Evolutionary conservation across 1,140 invertebrate genomes (phyloP).

Genomic region (Pseudomyrmex concolor): DNA sequence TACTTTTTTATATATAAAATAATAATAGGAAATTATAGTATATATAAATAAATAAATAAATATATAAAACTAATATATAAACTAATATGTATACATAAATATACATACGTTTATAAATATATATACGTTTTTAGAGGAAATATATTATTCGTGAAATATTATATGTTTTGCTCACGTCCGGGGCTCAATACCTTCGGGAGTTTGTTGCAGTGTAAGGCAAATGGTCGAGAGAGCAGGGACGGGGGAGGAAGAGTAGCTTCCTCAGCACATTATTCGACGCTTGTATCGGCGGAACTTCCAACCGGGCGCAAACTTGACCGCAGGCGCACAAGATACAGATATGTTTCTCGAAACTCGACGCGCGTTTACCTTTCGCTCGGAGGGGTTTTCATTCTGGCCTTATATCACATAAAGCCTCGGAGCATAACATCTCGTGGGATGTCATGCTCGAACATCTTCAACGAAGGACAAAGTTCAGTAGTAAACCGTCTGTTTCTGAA

Average conservation of each 20-base stretch:
- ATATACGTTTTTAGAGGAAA: neutral
- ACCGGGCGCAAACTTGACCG: slow-evolving; percentile 43
- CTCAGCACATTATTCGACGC: slow-evolving; percentile 44
- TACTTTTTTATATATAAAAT: no score
- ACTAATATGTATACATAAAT: no score
- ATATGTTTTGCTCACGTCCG: neutral
- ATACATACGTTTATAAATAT: no score
- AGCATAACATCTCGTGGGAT: slow-evolving; percentile 18
- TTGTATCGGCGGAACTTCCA: slow-evolving; percentile 52
- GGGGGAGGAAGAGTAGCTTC: neutral
- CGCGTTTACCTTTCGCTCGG: slow-evolving; percentile 55
- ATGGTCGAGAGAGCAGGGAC: neutral
- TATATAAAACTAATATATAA: no score
- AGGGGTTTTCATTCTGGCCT: slow-evolving; percentile 42
- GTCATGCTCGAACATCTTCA: slow-evolving; percentile 16
- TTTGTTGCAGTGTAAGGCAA: slow-evolving; percentile 2
- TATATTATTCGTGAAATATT: slow-evolving; percentile 5
- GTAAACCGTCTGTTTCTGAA: neutral
- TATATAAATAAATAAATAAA: no score
- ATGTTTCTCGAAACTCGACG: slow-evolving; percentile 28
- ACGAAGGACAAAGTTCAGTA: neutral
- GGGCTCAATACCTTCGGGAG: slow-evolving; percentile 4
- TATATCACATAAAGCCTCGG: slow-evolving; percentile 6
- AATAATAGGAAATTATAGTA: no score
- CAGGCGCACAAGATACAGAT: slow-evolving; percentile 36